These are phyloP conservation scores for Rhagonycha lutea DNA, from an alignment of 2,888 invertebrate species.

Conservation along the genomic window DNA sequence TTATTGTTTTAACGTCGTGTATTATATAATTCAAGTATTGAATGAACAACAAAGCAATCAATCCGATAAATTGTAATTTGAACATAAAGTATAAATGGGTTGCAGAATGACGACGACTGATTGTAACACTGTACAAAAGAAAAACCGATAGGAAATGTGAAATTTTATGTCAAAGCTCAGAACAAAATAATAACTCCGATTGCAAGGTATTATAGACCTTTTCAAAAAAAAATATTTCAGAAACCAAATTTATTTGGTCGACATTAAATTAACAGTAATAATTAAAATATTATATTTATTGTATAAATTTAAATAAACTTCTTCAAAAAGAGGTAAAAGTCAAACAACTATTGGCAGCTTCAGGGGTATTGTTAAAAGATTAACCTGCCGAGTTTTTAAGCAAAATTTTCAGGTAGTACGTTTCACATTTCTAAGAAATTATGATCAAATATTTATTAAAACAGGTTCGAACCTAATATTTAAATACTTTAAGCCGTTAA, in stretches of 20 bases:
- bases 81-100: not conserved
- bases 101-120: not conserved
- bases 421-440: too few species aligned
- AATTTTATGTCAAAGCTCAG: not conserved
- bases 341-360: not conserved
- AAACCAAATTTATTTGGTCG: too few species aligned
- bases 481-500: not conserved
- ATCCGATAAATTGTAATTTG: not conserved
- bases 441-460: too few species aligned
- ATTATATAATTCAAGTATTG: not conserved
- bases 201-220: too few species aligned
- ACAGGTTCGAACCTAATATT: not conserved
- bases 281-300: too few species aligned
- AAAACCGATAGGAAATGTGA: not conserved
- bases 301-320: too few species aligned
- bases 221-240: too few species aligned
- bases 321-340: too few species aligned
- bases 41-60: not conserved
- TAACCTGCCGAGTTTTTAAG: not conserved
- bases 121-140: not conserved
- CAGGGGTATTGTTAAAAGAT: not conserved
- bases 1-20: not conserved
- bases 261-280: too few species aligned
- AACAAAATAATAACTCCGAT: too few species aligned
- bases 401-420: not conserved